Evolutionary conservation across 2,888 invertebrate genomes (phyloP).

Genomic region (Kryphioiulus occultus): DNA sequence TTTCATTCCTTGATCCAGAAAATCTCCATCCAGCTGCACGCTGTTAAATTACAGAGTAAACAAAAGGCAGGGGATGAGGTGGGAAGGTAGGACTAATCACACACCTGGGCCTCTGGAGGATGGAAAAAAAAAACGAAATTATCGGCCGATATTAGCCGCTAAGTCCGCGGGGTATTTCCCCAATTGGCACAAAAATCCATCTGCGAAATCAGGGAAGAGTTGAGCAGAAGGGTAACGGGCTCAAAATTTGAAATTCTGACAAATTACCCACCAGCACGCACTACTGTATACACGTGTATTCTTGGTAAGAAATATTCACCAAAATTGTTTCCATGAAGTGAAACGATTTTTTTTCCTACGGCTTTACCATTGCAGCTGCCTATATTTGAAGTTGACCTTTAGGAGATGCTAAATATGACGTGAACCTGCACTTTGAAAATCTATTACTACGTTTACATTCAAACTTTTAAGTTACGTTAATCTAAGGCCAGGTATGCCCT

Average conservation of each 20-base stretch:
- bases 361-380: too few species aligned
- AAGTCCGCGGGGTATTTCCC: neutral
- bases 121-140: neutral
- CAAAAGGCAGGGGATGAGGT: slow-evolving; percentile 29
- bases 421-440: too few species aligned
- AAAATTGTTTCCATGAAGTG: too few species aligned
- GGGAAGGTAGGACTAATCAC: slow-evolving; percentile 37
- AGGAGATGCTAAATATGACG: too few species aligned
- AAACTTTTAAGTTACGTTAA: too few species aligned
- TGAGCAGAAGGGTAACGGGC: slow-evolving; percentile 20
- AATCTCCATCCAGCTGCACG: slow-evolving; percentile 38
- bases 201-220: neutral
- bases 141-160: neutral
- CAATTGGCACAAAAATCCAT: neutral
- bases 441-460: too few species aligned
- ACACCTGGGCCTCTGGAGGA: neutral
- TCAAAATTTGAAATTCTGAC: neutral
- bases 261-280: neutral
- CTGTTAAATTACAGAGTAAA: slow-evolving; percentile 27
- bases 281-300: neutral
- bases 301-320: neutral
- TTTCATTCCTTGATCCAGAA: slow-evolving; percentile 36
- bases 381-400: too few species aligned
- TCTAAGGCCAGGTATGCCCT: too few species aligned
- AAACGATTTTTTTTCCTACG: too few species aligned